These are phyloP conservation scores for Coptodon rendalli DNA, from an alignment of 2,113 vertebrate genomes.

Conservation along the genomic window DNA sequence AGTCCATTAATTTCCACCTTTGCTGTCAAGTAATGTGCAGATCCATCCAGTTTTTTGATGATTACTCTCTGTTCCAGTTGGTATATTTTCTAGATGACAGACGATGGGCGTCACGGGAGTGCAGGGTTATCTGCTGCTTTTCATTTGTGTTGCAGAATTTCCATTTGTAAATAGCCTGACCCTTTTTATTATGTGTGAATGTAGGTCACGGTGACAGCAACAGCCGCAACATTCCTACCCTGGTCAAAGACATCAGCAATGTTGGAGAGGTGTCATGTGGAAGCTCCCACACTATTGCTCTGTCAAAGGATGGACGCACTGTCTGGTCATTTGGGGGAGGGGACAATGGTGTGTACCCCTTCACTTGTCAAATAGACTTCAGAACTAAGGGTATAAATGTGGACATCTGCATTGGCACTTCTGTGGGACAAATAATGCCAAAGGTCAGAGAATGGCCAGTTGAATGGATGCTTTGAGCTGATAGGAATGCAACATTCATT, in stretches of 20 bases:
- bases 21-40: neutral
- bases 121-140: neutral
- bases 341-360: constrained; percentile 68
- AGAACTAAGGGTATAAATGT: neutral
- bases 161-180: neutral
- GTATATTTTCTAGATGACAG: neutral
- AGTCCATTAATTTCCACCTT: neutral
- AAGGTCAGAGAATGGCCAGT: neutral
- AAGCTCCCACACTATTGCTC: constrained; percentile 77
- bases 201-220: constrained; percentile 81
- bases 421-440: neutral
- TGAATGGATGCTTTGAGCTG: neutral
- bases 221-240: constrained; percentile 77
- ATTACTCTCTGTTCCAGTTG: neutral
- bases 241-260: constrained; percentile 80
- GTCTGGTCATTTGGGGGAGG: constrained; percentile 81
- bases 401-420: neutral
- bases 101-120: fast-evolving
- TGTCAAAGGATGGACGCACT: constrained; percentile 77
- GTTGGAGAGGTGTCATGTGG: constrained; percentile 79
- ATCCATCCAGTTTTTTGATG: neutral
- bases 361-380: neutral
- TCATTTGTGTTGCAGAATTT: neutral
- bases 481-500: neutral
- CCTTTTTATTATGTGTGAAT: neutral